Percentiles rank a stretch among this genome's conserved stretches.
Evolutionary conservation across 1,140 invertebrate genomes (phyloP).

Genomic region (Chironomus striatipennis): DNA sequence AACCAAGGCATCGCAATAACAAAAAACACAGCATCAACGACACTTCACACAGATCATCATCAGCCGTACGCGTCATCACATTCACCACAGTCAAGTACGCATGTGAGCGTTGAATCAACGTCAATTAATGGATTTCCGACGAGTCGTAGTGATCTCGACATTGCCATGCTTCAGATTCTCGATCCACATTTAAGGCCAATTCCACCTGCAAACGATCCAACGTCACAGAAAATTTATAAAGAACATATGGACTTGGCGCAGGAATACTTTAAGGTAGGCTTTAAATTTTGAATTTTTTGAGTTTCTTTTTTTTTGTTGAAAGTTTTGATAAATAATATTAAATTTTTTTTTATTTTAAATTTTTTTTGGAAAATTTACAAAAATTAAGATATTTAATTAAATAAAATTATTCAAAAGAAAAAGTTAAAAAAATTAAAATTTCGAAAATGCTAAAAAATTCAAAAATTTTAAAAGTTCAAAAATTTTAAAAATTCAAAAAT

Average conservation of each 20-base stretch:
- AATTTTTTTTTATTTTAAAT: too few relatives aligned
- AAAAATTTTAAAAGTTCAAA: too few relatives aligned
- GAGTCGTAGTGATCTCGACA: not conserved
- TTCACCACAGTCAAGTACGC: not conserved
- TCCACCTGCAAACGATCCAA: slow-evolving; percentile 64
- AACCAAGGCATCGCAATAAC: not conserved
- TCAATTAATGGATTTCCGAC: slow-evolving; percentile 15
- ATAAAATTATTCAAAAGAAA: too few relatives aligned
- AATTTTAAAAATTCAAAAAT: too few relatives aligned
- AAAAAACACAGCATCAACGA: slow-evolving; percentile 10
- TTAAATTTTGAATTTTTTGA: too few relatives aligned
- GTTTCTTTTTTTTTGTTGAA: too few relatives aligned
- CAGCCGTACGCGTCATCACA: not conserved
- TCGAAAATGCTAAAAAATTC: too few relatives aligned
- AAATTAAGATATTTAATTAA: too few relatives aligned
- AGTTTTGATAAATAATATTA: too few relatives aligned
- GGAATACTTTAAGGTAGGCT: slow-evolving; percentile 58
- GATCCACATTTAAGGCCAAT: slow-evolving; percentile 71
- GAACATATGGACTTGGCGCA: slow-evolving; percentile 72
- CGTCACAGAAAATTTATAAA: slow-evolving; percentile 74
- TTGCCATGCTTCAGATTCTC: slow-evolving; percentile 57
- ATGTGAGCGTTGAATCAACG: not conserved
- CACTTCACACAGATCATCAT: not conserved
- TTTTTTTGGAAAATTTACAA: too few relatives aligned
- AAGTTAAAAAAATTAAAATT: too few relatives aligned